phyloP scores from a whole-genome alignment of 2,888 invertebrate genomes.

The Andrena hattorfiana region DNA sequence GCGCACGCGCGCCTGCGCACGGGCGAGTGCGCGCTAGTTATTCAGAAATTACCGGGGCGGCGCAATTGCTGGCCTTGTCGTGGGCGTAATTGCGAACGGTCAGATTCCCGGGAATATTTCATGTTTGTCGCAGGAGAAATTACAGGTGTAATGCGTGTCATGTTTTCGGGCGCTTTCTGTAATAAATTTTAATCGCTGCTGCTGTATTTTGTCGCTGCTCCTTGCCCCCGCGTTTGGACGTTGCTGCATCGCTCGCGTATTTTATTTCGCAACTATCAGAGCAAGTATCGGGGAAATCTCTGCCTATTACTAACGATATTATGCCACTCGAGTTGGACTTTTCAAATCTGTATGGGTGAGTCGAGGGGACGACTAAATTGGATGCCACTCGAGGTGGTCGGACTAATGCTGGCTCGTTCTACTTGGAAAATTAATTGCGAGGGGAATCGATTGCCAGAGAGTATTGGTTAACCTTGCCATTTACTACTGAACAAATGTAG shows the following conservation, averaged over 20 bases:
- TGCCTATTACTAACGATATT: too few species aligned
- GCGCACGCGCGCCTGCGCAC: neutral
- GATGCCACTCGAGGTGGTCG: neutral
- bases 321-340: too few species aligned
- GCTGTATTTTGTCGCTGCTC: neutral
- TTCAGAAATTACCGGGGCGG: conserved; percentile 30
- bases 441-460: neutral
- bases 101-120: neutral
- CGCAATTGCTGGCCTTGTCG: conserved; percentile 6
- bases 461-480: conserved; percentile 10
- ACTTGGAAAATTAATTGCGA: conserved; percentile 26
- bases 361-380: too few species aligned
- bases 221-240: neutral
- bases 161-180: neutral
- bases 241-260: neutral
- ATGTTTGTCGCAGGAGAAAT: neutral
- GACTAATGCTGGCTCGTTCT: conserved; percentile 15
- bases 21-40: conserved; percentile 2
- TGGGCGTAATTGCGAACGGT: conserved; percentile 26
- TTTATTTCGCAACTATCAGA: neutral
- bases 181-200: neutral
- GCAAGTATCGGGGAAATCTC: neutral
- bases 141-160: neutral
- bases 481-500: conserved; percentile 1
- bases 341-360: too few species aligned